These are phyloP conservation scores for Poeciliopsis turrubarensis DNA, from an alignment of 2,113 vertebrate genomes.

Conservation along the genomic window DNA sequence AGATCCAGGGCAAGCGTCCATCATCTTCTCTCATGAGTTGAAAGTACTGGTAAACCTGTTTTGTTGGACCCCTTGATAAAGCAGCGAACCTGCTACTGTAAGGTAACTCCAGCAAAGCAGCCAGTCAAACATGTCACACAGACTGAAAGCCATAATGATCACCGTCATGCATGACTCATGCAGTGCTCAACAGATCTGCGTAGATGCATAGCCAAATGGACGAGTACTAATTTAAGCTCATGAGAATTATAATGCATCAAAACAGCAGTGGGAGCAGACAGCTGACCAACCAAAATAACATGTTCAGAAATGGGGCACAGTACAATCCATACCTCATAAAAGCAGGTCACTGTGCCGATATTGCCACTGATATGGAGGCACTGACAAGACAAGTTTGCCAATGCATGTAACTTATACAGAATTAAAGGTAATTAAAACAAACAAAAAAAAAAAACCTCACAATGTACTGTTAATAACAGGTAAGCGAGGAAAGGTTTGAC, in stretches of 20 bases:
- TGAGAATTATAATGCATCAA: conserved; percentile 39
- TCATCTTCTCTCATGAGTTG: not conserved
- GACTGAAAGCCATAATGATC: conserved; percentile 30
- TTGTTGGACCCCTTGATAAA: not conserved
- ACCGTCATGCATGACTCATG: conserved; percentile 40
- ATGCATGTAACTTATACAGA: conserved; percentile 5
- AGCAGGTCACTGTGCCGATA: conserved; percentile 53
- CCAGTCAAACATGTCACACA: not conserved
- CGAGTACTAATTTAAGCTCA: conserved; percentile 18
- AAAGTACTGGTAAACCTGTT: not conserved
- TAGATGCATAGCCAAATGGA: conserved; percentile 19
- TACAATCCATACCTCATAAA: conserved; percentile 24
- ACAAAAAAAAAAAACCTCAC: conserved; percentile 1
- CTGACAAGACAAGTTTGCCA: not conserved
- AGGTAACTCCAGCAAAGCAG: conserved; percentile 5
- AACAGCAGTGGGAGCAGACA: conserved; percentile 28
- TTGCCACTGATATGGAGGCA: conserved; percentile 50
- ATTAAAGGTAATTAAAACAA: not conserved
- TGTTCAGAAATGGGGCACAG: conserved; percentile 17
- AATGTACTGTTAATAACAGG: not conserved
- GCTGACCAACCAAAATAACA: conserved; percentile 49
- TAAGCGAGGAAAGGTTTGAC: conserved; percentile 28
- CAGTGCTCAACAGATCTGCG: conserved; percentile 26
- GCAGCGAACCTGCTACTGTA: not conserved
- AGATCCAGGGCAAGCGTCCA: no score